phyloP scores from a whole-genome alignment of 2,888 invertebrate species.

The Sinopyrophorus schimmeli region DNA sequence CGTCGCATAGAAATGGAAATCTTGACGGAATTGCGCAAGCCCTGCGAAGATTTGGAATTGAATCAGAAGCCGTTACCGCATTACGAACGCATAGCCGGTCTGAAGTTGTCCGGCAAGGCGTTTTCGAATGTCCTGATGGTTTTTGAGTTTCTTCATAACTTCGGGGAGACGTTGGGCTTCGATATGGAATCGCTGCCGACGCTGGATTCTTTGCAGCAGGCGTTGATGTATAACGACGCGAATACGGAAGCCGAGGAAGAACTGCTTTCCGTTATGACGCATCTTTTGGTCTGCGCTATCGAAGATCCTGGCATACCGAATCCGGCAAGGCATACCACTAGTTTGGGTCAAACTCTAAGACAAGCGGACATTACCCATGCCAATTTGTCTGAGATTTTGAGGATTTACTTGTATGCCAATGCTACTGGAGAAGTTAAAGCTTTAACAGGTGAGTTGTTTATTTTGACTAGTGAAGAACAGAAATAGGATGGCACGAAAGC shows the following conservation, averaged over 20 bases:
- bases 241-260: slow-evolving; percentile 85
- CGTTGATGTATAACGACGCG: slow-evolving; percentile 71
- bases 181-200: slow-evolving; percentile 88
- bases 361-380: slow-evolving; percentile 89
- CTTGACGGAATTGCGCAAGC: slow-evolving; percentile 74
- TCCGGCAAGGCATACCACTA: slow-evolving; percentile 85
- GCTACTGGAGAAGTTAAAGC: slow-evolving; percentile 86
- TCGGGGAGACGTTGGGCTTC: slow-evolving; percentile 92
- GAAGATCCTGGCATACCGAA: slow-evolving; percentile 93
- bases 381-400: slow-evolving; percentile 87
- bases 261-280: slow-evolving; percentile 83
- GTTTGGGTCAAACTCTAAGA: slow-evolving; percentile 86
- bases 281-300: slow-evolving; percentile 87
- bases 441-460: slow-evolving; percentile 59
- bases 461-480: too few relatives aligned
- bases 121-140: slow-evolving; percentile 93
- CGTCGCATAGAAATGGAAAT: slow-evolving; percentile 69
- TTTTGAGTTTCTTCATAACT: slow-evolving; percentile 96
- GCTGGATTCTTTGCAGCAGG: slow-evolving; percentile 83
- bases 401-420: slow-evolving; percentile 89
- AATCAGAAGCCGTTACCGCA: slow-evolving; percentile 74
- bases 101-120: slow-evolving; percentile 77
- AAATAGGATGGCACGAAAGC: too few relatives aligned
- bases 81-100: slow-evolving; percentile 70
- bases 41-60: slow-evolving; percentile 89